These are phyloP conservation scores for Morphnarchus princeps DNA, from an alignment of 2,113 vertebrate genomes.

Conservation along the genomic window DNA sequence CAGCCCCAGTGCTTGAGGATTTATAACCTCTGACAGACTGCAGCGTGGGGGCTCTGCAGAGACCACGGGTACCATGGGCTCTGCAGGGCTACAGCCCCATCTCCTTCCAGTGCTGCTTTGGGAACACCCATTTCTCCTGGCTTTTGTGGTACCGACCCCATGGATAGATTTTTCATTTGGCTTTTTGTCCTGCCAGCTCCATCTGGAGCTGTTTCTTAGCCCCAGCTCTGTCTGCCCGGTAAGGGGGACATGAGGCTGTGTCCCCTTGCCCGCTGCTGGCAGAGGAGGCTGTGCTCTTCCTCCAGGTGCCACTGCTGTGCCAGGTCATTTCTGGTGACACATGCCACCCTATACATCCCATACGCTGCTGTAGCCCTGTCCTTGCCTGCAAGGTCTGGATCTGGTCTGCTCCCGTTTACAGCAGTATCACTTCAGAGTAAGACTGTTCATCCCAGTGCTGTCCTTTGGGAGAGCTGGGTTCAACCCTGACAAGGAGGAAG, in stretches of 20 bases:
- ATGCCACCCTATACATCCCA: fast-evolving
- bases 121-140: background rate
- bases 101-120: background rate
- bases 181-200: background rate
- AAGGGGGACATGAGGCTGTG: background rate
- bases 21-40: background rate
- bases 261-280: fast-evolving
- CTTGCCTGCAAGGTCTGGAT: background rate
- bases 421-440: background rate
- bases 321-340: background rate
- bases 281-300: background rate
- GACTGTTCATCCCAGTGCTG: fast-evolving
- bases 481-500: background rate
- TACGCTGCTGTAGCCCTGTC: background rate
- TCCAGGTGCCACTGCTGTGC: background rate
- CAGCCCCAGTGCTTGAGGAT: background rate
- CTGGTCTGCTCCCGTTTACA: background rate
- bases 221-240: background rate
- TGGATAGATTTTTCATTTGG: background rate
- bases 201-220: background rate
- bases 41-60: fast-evolving
- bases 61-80: background rate
- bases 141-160: background rate
- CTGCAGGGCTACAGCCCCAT: background rate
- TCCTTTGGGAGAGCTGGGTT: background rate